Evolutionary conservation across 2,888 invertebrate species (phyloP), one percentile per base, ranked within the genome.

Genomic region (Amblyjoppa fuscipennis): DNA sequence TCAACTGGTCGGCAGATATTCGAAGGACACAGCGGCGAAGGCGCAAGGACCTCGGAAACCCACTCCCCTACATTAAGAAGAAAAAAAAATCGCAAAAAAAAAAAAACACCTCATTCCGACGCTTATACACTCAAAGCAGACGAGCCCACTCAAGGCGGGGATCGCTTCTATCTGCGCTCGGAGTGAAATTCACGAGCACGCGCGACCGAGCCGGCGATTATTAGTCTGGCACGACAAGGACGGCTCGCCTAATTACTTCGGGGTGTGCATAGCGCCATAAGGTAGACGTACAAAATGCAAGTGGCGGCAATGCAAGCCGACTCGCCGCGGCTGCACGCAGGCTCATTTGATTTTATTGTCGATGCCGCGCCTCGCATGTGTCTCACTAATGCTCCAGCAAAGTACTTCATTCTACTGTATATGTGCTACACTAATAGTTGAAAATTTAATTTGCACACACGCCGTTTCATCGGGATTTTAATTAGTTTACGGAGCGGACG

Each of bases 211-310:
- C 70, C 71, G 51, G 75, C 79, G 84, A 84, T 84, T 84, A 77
- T 87, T 84, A 82, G 76, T 69, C 76, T 45, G 75, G 38, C 75
- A 45, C 59, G 69, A 74, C 81, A 49, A 79, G 84, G 83, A 80
- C 82, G 79, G 38, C 56, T 84, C 51, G 77, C 83, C 87, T 88
- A 89, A 90, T 90, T 90, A 88, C 89, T 86, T 74, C 75, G 84
- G 83, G 84, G 88, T 84, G 74, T 78, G 82, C 76, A 69, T 83
- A 84, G 61, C 31, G 61, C 25, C 69, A 51, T 64, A 28, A 31
- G 59, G 69, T 75, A 59, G 74, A 78, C 71, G 77, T 77, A 70
- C 69, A 81, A 75, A 16, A 83, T 66, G 69, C 81, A 51, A 83
- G 71, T 64, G 70, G 51, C 41, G 51, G 38, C 76, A 41, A 34